Base-by-base conservation (phyloP, 2,888 invertebrate genomes). In the Chrysopilus asiliformis region DNA sequence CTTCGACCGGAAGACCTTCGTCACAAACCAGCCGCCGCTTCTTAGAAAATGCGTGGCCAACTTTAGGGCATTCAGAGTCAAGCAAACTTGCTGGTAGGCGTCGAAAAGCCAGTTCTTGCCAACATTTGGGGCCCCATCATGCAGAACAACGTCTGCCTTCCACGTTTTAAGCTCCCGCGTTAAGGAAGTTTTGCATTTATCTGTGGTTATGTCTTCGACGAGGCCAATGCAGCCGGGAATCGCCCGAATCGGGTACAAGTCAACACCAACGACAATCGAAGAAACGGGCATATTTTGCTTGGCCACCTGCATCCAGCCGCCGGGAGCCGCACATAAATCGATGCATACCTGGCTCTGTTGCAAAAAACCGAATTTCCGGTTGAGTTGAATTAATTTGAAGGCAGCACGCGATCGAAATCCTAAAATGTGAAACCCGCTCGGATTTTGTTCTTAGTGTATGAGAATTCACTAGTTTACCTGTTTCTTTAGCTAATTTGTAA, bases 241-340 rank as follows among this genome's bases (percentile, higher is more conserved):
- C 0, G 85, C 68, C 52, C 79, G 81, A 45, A 98, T 98, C 0
- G 95, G 90, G 50, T 81, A 94, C 56, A 99, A 72, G 72, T 99
- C 98, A 20, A 99, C 84, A 36, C 95, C 94, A 33, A 98, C 70
- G 10, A 97, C 87, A 36, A 95, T 71, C 55, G 91, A 91, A 4
- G 94, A 93, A 0, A 94, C 74, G 0, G 98, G 97, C 90, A 97
- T 95, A 58, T 93, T 89, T 60, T 98, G 85, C 51, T 84, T 81
- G 32, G 95, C 97, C 36, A 98, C 97, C 66, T 90, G 98, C 81
- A 97, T 87, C 97, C 98, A 97, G 49, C 95, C 95, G 55, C 97
- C 97, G 1, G 98, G 98, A 2, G 98, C 98, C 10, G 98, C 98
- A 66, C 98, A 99, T 43, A 99, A 68, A 72, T 99, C 98, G 53